These are phyloP conservation scores for Electrophaes corylata DNA, from an alignment of 2,888 invertebrate genomes.

Conservation along the genomic window DNA sequence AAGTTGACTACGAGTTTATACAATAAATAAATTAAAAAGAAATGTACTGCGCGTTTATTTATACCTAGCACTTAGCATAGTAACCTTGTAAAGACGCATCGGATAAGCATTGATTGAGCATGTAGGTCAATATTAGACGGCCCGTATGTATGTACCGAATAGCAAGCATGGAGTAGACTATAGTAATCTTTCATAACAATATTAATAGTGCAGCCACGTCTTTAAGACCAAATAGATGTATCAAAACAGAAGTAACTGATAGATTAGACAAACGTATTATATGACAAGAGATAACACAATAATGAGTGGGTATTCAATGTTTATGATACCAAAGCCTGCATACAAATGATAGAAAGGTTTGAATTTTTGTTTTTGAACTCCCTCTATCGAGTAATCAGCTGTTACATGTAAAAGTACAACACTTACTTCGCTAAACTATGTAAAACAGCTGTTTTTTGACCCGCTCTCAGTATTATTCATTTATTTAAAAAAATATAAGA, in stretches of 20 bases:
- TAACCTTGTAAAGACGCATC: constrained; percentile 35
- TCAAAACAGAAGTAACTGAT: constrained; percentile 18
- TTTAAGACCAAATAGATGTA: constrained; percentile 30
- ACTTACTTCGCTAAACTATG: no score
- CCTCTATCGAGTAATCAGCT: no score
- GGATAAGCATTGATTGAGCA: constrained; percentile 41
- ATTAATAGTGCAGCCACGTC: constrained; percentile 34
- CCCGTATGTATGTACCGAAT: constrained; percentile 32
- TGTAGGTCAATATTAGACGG: constrained; percentile 44
- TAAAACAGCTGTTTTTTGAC: no score
- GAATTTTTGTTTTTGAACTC: not conserved
- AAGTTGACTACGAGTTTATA: not conserved
- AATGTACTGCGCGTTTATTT: not conserved
- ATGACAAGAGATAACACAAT: constrained; percentile 4
- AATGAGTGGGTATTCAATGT: constrained; percentile 1
- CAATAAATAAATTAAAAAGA: constrained; percentile 1
- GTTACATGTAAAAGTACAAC: no score
- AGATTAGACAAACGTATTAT: constrained; percentile 3
- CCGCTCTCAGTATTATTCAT: no score
- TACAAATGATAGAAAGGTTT: no score
- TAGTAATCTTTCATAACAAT: constrained; percentile 38
- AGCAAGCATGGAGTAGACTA: constrained; percentile 26
- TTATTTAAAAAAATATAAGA: no score
- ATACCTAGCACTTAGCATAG: constrained; percentile 9
- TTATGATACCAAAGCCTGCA: not conserved